These are phyloP conservation scores for Rhineura floridana DNA, from an alignment of 2,113 vertebrate species.

Conservation along the genomic window DNA sequence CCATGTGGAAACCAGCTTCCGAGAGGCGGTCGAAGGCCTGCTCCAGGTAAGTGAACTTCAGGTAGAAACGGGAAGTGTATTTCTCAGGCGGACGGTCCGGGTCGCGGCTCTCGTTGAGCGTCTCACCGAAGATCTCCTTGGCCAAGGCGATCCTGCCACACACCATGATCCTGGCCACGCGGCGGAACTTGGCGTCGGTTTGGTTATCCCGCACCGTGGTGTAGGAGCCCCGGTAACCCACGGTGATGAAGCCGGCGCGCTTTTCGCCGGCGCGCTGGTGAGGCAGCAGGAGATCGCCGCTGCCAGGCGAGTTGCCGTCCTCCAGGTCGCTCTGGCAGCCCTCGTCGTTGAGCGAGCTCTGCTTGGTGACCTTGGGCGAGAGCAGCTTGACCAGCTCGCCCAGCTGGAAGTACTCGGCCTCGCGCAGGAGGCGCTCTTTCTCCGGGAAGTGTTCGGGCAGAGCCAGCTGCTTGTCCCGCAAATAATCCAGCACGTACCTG, in stretches of 20 bases:
- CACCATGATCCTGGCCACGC: constrained; percentile 89
- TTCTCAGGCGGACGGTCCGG: constrained; percentile 88
- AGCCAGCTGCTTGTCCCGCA: constrained; percentile 87
- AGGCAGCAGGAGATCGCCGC: constrained; percentile 50
- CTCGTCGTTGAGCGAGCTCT: constrained; percentile 87
- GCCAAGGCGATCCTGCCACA: constrained; percentile 87
- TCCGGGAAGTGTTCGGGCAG: constrained; percentile 90
- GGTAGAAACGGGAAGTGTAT: constrained; percentile 91
- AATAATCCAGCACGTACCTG: constrained; percentile 89
- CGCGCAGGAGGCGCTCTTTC: constrained; percentile 86
- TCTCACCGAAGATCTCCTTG: constrained; percentile 89
- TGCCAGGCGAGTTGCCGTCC: constrained; percentile 83
- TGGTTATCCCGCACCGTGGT: constrained; percentile 85
- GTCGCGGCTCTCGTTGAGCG: constrained; percentile 88
- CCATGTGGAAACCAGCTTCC: constrained; percentile 85
- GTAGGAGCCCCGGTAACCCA: constrained; percentile 88
- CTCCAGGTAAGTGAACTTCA: constrained; percentile 90
- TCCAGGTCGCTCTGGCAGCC: constrained; percentile 89
- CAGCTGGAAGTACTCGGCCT: constrained; percentile 89
- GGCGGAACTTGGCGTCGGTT: constrained; percentile 86
- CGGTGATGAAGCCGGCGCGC: constrained; percentile 87
- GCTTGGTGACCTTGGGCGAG: constrained; percentile 83
- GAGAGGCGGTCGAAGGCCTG: constrained; percentile 89
- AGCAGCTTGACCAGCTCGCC: constrained; percentile 83
- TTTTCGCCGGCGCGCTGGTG: constrained; percentile 69